A percentile compares a stretch with the other conserved stretches of the same genome.
phyloP scores from a whole-genome alignment of 2,888 invertebrate genomes.

The Pterostichus niger region DNA sequence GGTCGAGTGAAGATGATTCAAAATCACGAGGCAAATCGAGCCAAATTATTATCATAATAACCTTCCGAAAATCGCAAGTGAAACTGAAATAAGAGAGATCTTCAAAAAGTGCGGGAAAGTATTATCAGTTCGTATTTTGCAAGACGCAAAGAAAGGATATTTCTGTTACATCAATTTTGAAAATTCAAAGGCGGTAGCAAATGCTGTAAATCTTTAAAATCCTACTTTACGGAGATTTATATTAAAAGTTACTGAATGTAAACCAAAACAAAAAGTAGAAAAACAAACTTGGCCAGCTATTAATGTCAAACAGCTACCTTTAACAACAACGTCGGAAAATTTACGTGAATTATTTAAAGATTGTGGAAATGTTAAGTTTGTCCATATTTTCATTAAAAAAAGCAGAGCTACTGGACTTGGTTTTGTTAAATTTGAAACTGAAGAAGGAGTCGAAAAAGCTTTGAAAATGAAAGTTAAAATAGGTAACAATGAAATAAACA shows the following conservation, averaged over 20 bases:
- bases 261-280: too few species aligned
- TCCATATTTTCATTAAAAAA: background rate
- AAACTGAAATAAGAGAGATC: too few species aligned
- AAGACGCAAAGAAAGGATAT: conserved; percentile 68
- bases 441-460: conserved; percentile 59
- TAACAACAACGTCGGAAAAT: too few species aligned
- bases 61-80: too few species aligned
- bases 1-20: too few species aligned
- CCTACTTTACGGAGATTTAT: background rate
- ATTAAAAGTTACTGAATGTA: too few species aligned
- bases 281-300: too few species aligned
- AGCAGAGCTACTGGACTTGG: conserved; percentile 12
- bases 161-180: conserved; percentile 74
- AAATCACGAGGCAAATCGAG: too few species aligned
- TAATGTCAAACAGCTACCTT: too few species aligned
- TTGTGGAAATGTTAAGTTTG: conserved; percentile 4
- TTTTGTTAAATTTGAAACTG: conserved; percentile 52
- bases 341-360: conserved; percentile 10
- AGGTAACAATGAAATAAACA: background rate
- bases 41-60: too few species aligned
- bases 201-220: background rate
- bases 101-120: too few species aligned
- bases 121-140: background rate
- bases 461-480: conserved; percentile 39
- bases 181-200: background rate